Evolutionary conservation across 2,797 vertebrate species (phyloP).

Genomic region (Pipistrellus kuhlii): DNA sequence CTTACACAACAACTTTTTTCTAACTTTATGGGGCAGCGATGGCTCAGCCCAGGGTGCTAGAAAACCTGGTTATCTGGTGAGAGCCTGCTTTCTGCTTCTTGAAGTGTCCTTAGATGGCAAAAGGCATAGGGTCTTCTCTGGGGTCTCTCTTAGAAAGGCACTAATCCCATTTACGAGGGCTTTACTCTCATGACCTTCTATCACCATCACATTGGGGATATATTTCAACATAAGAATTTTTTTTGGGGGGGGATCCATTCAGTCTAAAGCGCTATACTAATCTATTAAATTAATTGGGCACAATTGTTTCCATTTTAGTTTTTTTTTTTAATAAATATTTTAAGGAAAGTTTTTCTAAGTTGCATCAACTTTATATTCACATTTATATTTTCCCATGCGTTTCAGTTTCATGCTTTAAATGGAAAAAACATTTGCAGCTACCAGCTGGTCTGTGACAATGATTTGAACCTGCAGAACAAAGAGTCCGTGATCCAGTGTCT

Average conservation of each 20-base stretch:
- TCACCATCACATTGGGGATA: background rate
- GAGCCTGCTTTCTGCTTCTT: background rate
- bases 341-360: conserved; percentile 49
- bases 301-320: conserved; percentile 27
- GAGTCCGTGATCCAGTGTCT: conserved; percentile 90
- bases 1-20: background rate
- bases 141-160: background rate
- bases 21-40: background rate
- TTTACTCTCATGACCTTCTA: background rate
- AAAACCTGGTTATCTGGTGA: background rate
- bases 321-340: background rate
- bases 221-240: background rate
- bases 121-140: background rate
- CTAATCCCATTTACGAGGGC: background rate
- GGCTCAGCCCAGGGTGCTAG: background rate
- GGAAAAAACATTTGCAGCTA: conserved; percentile 91
- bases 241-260: background rate
- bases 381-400: conserved; percentile 70
- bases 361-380: background rate
- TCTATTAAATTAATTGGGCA: background rate
- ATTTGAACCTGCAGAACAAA: conserved; percentile 84
- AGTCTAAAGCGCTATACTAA: background rate
- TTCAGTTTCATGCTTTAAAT: conserved; percentile 92
- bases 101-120: background rate
- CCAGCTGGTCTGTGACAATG: conserved; percentile 89